A percentile compares a stretch with the other conserved stretches of the same genome.
Conservation (phyloP, 1,140 invertebrate species). For the Octopus bimaculoides region DNA sequence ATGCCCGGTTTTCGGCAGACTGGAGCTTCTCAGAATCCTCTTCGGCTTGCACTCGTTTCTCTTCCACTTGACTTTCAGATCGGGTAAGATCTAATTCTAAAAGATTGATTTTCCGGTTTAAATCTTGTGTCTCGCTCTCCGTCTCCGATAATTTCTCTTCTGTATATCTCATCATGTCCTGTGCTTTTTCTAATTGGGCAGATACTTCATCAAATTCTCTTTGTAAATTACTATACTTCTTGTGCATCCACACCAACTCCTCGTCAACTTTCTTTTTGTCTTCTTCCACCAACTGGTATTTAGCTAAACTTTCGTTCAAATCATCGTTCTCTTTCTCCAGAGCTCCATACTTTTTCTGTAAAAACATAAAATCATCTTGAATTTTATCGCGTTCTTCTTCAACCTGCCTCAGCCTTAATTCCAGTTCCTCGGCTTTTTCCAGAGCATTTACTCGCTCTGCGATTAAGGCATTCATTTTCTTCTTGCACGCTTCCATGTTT, state of each 20-base stretch:
- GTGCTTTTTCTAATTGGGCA: not conserved
- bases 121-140: constrained; percentile 17
- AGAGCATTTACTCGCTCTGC: not conserved
- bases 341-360: constrained; percentile 1
- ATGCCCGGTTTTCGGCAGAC: constrained; percentile 19
- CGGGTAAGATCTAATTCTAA: constrained; percentile 18
- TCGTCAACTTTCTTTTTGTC: constrained; percentile 2
- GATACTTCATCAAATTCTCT: constrained; percentile 2
- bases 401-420: not conserved
- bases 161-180: not conserved
- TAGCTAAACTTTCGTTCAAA: not conserved
- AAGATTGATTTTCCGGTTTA: constrained; percentile 13
- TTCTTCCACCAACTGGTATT: not conserved
- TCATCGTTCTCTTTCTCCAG: not conserved
- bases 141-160: constrained; percentile 16
- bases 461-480: not conserved
- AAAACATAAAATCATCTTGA: not conserved
- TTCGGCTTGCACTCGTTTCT: constrained; percentile 17
- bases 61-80: constrained; percentile 17
- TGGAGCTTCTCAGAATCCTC: constrained; percentile 18
- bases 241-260: not conserved
- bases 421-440: constrained; percentile 3
- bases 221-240: not conserved
- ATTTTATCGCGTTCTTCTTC: not conserved
- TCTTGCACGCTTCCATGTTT: not conserved